Conservation (phyloP, 2,888 invertebrate genomes). For the Ptychoptera contaminata region DNA sequence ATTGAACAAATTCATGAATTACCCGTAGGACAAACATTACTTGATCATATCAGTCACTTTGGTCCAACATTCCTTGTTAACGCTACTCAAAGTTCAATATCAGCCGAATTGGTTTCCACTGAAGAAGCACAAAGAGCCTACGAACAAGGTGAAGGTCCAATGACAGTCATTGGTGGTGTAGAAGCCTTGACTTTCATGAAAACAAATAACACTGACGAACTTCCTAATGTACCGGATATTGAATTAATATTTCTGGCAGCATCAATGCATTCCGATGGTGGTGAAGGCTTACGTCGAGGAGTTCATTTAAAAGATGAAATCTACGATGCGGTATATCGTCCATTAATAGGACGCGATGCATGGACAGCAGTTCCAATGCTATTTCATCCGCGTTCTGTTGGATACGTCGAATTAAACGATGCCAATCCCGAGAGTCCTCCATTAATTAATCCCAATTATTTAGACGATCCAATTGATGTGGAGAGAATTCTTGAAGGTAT, state of each 20-base stretch:
- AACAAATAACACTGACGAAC: slow-evolving; percentile 36
- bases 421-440: slow-evolving; percentile 43
- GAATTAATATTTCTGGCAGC: slow-evolving; percentile 48
- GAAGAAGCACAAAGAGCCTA: too few relatives aligned
- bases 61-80: slow-evolving; percentile 27
- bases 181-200: slow-evolving; percentile 51
- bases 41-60: slow-evolving; percentile 34
- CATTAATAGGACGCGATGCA: slow-evolving; percentile 35
- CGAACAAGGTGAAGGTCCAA: slow-evolving; percentile 5
- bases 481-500: slow-evolving; percentile 40
- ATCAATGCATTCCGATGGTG: slow-evolving; percentile 43
- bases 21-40: slow-evolving; percentile 49
- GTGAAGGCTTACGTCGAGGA: slow-evolving; percentile 36
- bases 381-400: slow-evolving; percentile 57
- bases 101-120: background rate
- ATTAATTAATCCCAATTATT: slow-evolving; percentile 42
- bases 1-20: slow-evolving; percentile 45
- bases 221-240: slow-evolving; percentile 46
- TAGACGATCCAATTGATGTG: slow-evolving; percentile 31
- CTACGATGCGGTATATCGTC: slow-evolving; percentile 36
- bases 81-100: slow-evolving; percentile 20
- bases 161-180: slow-evolving; percentile 42
- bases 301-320: slow-evolving; percentile 40
- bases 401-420: slow-evolving; percentile 49
- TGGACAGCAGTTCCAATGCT: slow-evolving; percentile 46